A percentile compares a stretch with the other conserved stretches of the same genome.
These are phyloP conservation scores for Brenthis ino DNA, from an alignment of 2,888 invertebrate genomes.

Conservation along the genomic window DNA sequence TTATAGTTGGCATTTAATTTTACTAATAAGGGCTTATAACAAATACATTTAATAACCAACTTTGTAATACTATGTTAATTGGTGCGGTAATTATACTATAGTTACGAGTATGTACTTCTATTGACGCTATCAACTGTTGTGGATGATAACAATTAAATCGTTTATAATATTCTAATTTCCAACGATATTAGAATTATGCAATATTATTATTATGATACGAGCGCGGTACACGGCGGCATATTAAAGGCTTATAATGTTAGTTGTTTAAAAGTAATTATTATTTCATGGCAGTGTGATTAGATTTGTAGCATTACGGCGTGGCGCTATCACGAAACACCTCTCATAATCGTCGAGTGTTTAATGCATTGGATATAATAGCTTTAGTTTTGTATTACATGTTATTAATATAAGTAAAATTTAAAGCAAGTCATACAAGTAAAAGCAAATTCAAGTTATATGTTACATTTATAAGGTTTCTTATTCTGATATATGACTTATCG, in stretches of 20 bases:
- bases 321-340: constrained; percentile 31
- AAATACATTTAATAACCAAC: constrained; percentile 48
- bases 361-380: constrained; percentile 20
- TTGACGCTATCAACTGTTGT: constrained; percentile 53
- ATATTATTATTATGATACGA: constrained; percentile 35
- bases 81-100: constrained; percentile 50
- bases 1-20: constrained; percentile 45
- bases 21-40: constrained; percentile 45
- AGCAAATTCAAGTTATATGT: no score
- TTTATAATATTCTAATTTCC: constrained; percentile 59
- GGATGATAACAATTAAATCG: constrained; percentile 61
- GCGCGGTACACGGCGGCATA: constrained; percentile 29
- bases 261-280: constrained; percentile 41
- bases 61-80: constrained; percentile 59
- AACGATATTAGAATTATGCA: constrained; percentile 37
- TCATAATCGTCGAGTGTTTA: constrained; percentile 26
- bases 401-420: background rate
- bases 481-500: no score
- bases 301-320: constrained; percentile 35
- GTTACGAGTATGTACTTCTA: constrained; percentile 53
- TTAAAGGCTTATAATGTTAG: constrained; percentile 39
- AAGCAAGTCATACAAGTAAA: background rate
- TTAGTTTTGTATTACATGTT: constrained; percentile 1
- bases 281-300: constrained; percentile 38
- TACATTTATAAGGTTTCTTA: no score